Evolutionary conservation across 64 coral and sea anemone species (phyloP).

Genomic region (Actinia equina): DNA sequence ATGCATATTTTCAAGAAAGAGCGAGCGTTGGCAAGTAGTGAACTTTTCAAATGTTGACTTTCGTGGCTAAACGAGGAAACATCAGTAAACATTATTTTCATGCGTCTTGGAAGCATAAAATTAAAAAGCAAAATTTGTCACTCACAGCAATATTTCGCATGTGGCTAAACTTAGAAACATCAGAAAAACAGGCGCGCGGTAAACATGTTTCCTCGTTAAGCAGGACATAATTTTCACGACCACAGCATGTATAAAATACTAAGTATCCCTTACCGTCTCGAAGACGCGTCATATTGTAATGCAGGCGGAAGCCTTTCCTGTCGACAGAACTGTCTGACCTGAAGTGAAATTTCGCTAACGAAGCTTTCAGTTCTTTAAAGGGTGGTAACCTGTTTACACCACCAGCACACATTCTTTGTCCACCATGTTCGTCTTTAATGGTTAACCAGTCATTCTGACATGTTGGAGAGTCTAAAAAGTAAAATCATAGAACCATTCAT

Average conservation of each 20-base stretch:
- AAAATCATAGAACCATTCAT: too few relatives aligned
- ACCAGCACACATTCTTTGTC: conserved; percentile 24
- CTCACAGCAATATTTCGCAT: too few relatives aligned
- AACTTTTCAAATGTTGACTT: too few relatives aligned
- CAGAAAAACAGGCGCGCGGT: too few relatives aligned
- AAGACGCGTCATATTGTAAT: conserved; percentile 60
- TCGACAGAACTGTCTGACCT: not conserved
- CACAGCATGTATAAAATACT: not conserved
- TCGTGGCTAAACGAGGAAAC: too few relatives aligned
- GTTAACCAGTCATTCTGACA: conserved; percentile 43
- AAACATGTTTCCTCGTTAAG: too few relatives aligned
- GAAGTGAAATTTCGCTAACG: conserved; percentile 33
- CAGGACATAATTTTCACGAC: not conserved
- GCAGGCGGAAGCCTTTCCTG: conserved; percentile 32
- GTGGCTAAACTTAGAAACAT: too few relatives aligned
- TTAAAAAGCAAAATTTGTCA: too few relatives aligned
- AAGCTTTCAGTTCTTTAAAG: conserved; percentile 12
- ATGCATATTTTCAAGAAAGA: too few relatives aligned
- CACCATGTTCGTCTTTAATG: conserved; percentile 25
- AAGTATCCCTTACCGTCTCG: conserved; percentile 27
- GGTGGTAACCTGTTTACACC: not conserved
- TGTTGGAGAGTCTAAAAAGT: not conserved
- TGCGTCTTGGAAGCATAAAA: too few relatives aligned
- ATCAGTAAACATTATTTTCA: too few relatives aligned
- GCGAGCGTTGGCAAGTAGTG: too few relatives aligned